Evolutionary conservation across 2,113 vertebrate genomes (phyloP).

Genomic region (Sprattus sprattus): DNA sequence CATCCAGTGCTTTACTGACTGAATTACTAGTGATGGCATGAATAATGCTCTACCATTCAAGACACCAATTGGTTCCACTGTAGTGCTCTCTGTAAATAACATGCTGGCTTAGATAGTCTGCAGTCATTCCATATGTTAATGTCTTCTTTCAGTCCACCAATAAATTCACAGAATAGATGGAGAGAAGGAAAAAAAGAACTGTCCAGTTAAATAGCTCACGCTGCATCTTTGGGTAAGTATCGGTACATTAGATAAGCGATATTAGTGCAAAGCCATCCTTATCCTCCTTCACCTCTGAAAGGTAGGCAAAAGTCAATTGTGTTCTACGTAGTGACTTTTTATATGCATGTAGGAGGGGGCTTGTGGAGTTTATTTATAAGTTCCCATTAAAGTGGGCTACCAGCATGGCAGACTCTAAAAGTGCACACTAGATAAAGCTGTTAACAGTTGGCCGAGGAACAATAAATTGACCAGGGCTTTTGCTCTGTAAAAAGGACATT

Average conservation of each 20-base stretch:
- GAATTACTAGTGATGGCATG: not conserved
- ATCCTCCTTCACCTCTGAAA: conserved; percentile 70
- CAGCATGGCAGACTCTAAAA: conserved; percentile 57
- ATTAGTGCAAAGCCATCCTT: conserved; percentile 70
- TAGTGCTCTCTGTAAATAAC: not conserved
- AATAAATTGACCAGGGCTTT: conserved; percentile 48
- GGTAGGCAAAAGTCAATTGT: conserved; percentile 75
- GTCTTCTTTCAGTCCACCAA: not conserved
- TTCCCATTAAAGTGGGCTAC: conserved; percentile 73
- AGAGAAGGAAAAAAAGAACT: not conserved
- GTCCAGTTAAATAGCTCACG: conserved; percentile 38
- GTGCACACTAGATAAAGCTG: conserved; percentile 62
- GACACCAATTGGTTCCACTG: not conserved
- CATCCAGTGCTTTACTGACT: not conserved
- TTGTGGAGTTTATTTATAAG: conserved; percentile 68
- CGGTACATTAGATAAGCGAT: conserved; percentile 69
- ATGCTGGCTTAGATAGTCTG: not conserved
- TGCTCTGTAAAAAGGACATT: conserved; percentile 34
- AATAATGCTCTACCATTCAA: not conserved
- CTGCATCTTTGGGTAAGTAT: conserved; percentile 39
- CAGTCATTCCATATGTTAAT: not conserved
- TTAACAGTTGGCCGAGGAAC: conserved; percentile 54
- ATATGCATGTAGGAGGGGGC: conserved; percentile 72
- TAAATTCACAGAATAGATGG: conserved; percentile 21
- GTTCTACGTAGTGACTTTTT: conserved; percentile 70